A percentile compares a stretch with the other conserved stretches of the same genome.
Conservation (phyloP, 2,888 invertebrate species). For the Drosophila rubida region DNA sequence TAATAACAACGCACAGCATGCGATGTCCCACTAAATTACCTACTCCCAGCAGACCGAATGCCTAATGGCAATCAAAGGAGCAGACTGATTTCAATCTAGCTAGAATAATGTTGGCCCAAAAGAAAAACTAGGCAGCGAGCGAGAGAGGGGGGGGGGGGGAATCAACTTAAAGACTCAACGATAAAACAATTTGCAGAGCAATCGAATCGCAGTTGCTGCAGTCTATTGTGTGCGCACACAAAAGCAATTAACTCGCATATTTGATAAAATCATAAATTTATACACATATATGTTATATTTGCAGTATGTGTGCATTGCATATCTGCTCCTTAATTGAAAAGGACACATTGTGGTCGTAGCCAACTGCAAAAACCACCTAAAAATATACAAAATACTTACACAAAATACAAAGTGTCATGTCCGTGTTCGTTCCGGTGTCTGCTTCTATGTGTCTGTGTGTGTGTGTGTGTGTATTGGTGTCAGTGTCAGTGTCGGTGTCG, state of each 20-base stretch:
- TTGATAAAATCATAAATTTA: slow-evolving; percentile 60
- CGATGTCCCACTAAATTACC: slow-evolving; percentile 58
- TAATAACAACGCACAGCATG: slow-evolving; percentile 68
- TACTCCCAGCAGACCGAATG: slow-evolving; percentile 22
- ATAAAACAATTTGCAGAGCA: slow-evolving; percentile 53
- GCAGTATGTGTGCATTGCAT: background rate
- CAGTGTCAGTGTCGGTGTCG: slow-evolving; percentile 15
- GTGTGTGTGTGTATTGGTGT: slow-evolving; percentile 1
- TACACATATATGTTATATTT: slow-evolving; percentile 9
- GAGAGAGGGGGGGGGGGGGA: too few species aligned
- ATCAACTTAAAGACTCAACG: slow-evolving; percentile 48
- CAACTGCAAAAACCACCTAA: slow-evolving; percentile 56
- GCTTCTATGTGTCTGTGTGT: slow-evolving; percentile 32
- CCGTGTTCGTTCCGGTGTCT: slow-evolving; percentile 31
- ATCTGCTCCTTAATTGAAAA: slow-evolving; percentile 62
- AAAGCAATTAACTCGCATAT: slow-evolving; percentile 72
- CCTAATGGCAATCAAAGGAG: slow-evolving; percentile 21
- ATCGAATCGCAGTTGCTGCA: slow-evolving; percentile 55
- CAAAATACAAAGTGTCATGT: slow-evolving; percentile 47
- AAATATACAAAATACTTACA: slow-evolving; percentile 60
- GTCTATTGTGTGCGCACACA: slow-evolving; percentile 51
- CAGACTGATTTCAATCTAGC: slow-evolving; percentile 2
- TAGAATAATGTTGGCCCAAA: background rate
- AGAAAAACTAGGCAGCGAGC: too few species aligned
- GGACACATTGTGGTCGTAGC: slow-evolving; percentile 42